Percentiles rank a stretch among this genome's conserved stretches.
These are phyloP conservation scores for Nemurella pictetii DNA, from an alignment of 2,888 invertebrate genomes.

Conservation along the genomic window DNA sequence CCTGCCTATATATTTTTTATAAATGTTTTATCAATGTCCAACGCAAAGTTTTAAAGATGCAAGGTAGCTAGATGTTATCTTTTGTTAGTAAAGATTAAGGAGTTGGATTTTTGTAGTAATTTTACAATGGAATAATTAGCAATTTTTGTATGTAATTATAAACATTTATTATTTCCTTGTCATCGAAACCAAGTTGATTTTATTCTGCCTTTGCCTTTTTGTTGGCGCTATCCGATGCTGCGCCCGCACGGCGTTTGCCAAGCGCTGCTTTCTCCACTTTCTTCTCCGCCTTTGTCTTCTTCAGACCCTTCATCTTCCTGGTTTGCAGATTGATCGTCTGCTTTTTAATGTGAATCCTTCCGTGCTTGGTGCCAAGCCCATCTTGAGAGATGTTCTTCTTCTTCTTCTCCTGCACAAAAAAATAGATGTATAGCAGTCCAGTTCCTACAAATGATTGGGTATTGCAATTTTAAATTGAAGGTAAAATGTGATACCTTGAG, in stretches of 20 bases:
- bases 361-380: conserved; percentile 84
- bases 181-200: neutral
- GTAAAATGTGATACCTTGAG: conserved; percentile 58
- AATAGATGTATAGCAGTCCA: neutral
- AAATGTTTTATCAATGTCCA: neutral
- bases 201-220: conserved; percentile 19
- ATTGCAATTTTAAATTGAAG: neutral
- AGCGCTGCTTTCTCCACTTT: conserved; percentile 34
- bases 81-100: neutral
- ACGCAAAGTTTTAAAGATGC: neutral
- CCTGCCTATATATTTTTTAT: neutral
- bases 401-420: conserved; percentile 64
- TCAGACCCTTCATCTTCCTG: conserved; percentile 80
- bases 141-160: conserved; percentile 1
- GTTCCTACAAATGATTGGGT: neutral
- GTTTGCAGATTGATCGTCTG: conserved; percentile 89
- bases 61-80: neutral
- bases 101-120: neutral
- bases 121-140: neutral
- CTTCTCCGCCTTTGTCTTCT: conserved; percentile 38
- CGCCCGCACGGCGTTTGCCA: conserved; percentile 1
- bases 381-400: conserved; percentile 91
- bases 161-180: neutral
- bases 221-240: neutral
- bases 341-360: conserved; percentile 89